These are phyloP conservation scores for Apamea epomidion DNA, from an alignment of 2,888 invertebrate genomes.

Conservation along the genomic window DNA sequence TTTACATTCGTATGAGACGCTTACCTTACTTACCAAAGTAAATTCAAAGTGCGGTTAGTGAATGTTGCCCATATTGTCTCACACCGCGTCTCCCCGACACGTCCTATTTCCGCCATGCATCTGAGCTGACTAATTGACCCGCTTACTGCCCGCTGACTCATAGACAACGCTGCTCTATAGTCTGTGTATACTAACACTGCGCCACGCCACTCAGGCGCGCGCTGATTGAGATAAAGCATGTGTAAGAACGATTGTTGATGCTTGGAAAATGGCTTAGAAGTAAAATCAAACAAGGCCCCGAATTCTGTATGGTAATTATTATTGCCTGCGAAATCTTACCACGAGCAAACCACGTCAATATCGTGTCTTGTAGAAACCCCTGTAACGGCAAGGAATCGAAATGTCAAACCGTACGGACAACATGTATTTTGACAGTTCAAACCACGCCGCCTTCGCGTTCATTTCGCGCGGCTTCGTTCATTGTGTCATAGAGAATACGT, in stretches of 20 bases:
- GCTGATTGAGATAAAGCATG: slow-evolving; percentile 54
- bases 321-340: too few relatives aligned
- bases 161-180: slow-evolving; percentile 12
- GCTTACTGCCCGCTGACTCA: slow-evolving; percentile 46
- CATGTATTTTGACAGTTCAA: too few relatives aligned
- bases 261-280: neutral
- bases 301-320: neutral
- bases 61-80: neutral
- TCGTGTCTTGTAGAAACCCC: too few relatives aligned
- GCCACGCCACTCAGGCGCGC: slow-evolving; percentile 14
- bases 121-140: slow-evolving; percentile 49
- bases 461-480: too few relatives aligned
- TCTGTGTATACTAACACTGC: slow-evolving; percentile 5
- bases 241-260: slow-evolving; percentile 2
- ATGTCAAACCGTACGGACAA: too few relatives aligned
- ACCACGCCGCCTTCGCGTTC: too few relatives aligned
- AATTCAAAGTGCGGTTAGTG: neutral
- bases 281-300: neutral
- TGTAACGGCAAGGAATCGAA: too few relatives aligned
- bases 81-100: neutral
- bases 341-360: too few relatives aligned
- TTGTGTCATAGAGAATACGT: too few relatives aligned
- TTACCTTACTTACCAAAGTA: neutral
- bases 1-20: neutral
- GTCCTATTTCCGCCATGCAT: neutral